These are phyloP conservation scores for Archilochus colubris DNA, from an alignment of 2,113 vertebrate species.

Conservation along the genomic window DNA sequence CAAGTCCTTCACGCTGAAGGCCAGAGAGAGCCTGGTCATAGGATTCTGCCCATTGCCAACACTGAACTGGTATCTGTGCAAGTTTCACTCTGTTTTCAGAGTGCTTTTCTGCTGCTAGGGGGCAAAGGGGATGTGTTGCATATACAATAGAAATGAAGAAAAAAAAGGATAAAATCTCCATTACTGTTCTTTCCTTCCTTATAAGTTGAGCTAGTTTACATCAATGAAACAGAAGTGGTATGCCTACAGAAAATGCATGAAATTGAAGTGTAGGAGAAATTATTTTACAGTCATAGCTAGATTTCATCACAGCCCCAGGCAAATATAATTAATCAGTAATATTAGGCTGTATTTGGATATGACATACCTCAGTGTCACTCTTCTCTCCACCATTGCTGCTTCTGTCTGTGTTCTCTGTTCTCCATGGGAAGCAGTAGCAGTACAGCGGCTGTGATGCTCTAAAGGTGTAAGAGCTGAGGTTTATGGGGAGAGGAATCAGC, in stretches of 20 bases:
- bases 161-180: not conserved
- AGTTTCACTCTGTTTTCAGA: not conserved
- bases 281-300: not conserved
- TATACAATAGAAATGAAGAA: not conserved
- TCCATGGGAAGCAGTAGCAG: not conserved
- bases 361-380: not conserved
- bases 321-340: not conserved
- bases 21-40: not conserved
- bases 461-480: not conserved
- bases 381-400: not conserved
- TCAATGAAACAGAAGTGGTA: not conserved
- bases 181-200: not conserved
- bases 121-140: not conserved
- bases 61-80: fast-evolving
- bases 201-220: not conserved
- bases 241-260: not conserved
- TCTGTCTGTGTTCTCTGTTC: not conserved
- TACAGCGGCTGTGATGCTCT: not conserved
- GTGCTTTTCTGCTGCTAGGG: not conserved
- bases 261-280: not conserved
- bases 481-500: not conserved
- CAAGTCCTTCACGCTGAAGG: not conserved
- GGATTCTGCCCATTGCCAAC: not conserved
- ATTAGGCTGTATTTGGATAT: not conserved
- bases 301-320: not conserved